Conservation (phyloP, 2,888 invertebrate genomes). For the Auanema sp. region DNA sequence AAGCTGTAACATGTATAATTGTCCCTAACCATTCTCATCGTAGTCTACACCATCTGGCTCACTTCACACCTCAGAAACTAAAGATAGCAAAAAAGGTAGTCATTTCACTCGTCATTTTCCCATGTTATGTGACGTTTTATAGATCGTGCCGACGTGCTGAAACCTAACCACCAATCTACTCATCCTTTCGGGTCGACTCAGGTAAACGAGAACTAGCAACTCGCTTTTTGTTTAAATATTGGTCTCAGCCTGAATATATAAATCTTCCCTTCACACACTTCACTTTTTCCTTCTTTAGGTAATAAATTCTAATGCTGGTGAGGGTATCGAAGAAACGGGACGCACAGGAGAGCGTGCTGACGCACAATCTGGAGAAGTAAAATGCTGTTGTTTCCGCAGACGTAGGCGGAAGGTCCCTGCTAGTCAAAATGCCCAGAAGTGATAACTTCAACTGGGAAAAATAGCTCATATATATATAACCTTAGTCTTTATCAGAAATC, state of each 20-base stretch:
- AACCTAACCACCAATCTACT: slow-evolving; percentile 32
- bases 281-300: slow-evolving; percentile 40
- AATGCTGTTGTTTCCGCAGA: slow-evolving; percentile 63
- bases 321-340: slow-evolving; percentile 49
- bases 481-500: not conserved
- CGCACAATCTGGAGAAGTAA: slow-evolving; percentile 51
- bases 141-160: slow-evolving; percentile 37
- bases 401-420: slow-evolving; percentile 51
- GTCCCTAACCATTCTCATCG: too few relatives aligned
- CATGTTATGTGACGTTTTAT: slow-evolving; percentile 8
- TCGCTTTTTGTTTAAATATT: not conserved
- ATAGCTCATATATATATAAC: not conserved
- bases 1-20: slow-evolving; percentile 5
- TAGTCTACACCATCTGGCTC: slow-evolving; percentile 63
- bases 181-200: slow-evolving; percentile 61
- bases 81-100: slow-evolving; percentile 36
- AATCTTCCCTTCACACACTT: not conserved
- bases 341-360: slow-evolving; percentile 38
- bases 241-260: not conserved
- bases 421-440: slow-evolving; percentile 30
- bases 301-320: slow-evolving; percentile 63
- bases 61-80: slow-evolving; percentile 53
- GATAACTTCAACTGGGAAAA: slow-evolving; percentile 6
- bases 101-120: not conserved
- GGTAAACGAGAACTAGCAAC: slow-evolving; percentile 26